Percentiles rank a stretch among this genome's conserved stretches.
These are phyloP conservation scores for Gephyroberyx darwinii DNA, from an alignment of 2,797 vertebrate genomes.

Conservation along the genomic window DNA sequence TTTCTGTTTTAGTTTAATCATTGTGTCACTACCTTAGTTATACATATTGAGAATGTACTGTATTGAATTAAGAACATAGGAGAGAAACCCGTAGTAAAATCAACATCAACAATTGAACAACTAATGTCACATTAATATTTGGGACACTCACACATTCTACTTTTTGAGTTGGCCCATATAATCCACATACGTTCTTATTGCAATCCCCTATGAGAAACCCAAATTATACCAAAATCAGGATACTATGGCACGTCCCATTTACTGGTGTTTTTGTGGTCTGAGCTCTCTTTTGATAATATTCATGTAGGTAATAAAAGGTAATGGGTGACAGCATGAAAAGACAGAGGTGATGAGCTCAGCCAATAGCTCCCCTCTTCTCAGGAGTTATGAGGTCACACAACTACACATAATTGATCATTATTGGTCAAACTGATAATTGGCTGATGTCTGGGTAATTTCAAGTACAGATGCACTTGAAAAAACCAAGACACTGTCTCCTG, in stretches of 20 bases:
- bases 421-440: background rate
- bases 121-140: background rate
- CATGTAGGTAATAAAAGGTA: background rate
- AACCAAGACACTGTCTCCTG: background rate
- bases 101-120: background rate
- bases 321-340: background rate
- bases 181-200: background rate
- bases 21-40: conserved; percentile 9
- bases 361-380: background rate
- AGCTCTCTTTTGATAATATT: background rate
- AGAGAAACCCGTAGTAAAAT: background rate
- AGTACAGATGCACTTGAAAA: background rate
- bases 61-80: background rate
- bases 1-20: conserved; percentile 37
- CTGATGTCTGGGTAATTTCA: background rate
- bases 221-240: background rate
- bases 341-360: conserved; percentile 50
- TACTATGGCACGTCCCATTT: background rate
- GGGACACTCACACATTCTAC: too few species aligned
- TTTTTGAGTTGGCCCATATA: background rate
- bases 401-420: background rate
- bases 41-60: background rate
- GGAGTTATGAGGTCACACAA: conserved; percentile 31
- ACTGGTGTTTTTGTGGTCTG: background rate
- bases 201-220: background rate